phyloP scores from a whole-genome alignment of 30 jellyfish, hydroid and myxozoan genomes.

The Hydractinia symbiolongicarpus region DNA sequence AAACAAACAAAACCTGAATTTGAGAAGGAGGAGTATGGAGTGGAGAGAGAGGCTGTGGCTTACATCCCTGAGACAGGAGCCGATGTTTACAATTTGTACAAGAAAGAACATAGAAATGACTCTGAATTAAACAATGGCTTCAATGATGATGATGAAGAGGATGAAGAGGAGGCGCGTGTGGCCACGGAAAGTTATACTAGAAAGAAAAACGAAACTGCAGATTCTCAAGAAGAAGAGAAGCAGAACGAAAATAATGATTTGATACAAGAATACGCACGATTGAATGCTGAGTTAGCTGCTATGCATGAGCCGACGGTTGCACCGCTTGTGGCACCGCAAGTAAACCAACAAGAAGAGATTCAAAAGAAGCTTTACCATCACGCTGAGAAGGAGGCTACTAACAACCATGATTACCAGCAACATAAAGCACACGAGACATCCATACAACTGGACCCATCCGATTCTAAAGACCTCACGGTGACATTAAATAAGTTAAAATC shows the following conservation, averaged over 20 bases:
- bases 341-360: conserved; percentile 1
- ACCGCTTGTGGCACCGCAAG: background rate
- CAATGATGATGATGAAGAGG: background rate
- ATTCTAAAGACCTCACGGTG: no score
- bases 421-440: no score
- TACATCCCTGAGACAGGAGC: conserved; percentile 9
- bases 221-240: background rate
- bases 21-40: conserved; percentile 2
- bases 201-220: conserved; percentile 1
- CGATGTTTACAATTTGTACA: background rate
- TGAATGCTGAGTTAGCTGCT: conserved; percentile 7
- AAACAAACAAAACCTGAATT: background rate
- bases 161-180: background rate
- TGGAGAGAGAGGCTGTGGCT: conserved; percentile 1
- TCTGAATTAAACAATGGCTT: background rate
- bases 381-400: background rate
- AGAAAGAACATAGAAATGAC: background rate
- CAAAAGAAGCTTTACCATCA: background rate
- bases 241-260: conserved; percentile 12
- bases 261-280: conserved; percentile 5
- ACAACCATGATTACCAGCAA: no score
- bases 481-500: no score
- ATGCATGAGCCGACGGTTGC: conserved; percentile 6
- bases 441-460: no score
- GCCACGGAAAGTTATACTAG: background rate